Conservation (phyloP, 2,113 vertebrate species). For the Riparia riparia region DNA sequence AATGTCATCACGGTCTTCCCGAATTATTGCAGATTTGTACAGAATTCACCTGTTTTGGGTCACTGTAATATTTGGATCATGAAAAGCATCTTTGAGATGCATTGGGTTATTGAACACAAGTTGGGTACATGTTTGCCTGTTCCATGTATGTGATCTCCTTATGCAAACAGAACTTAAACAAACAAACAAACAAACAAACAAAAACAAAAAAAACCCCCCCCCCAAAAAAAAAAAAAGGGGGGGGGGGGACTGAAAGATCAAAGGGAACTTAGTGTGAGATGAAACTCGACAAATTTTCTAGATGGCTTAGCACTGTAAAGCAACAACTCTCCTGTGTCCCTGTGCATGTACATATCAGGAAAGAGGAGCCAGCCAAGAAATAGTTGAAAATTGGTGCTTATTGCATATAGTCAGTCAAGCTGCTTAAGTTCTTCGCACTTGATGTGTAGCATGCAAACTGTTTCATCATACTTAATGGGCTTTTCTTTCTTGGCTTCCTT, state of each 20-base stretch:
- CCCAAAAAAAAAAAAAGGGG: too few relatives aligned
- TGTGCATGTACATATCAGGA: accelerated
- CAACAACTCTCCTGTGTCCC: not conserved
- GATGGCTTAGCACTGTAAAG: not conserved
- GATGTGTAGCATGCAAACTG: not conserved
- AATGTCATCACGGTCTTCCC: not conserved
- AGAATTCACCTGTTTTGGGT: not conserved
- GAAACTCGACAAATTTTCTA: not conserved
- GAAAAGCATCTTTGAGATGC: not conserved
- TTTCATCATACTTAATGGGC: not conserved
- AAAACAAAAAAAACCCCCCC: not conserved
- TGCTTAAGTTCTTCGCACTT: not conserved
- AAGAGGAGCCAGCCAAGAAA: not conserved
- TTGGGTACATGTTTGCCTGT: not conserved
- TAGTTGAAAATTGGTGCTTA: not conserved
- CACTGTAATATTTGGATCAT: not conserved
- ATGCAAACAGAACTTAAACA: not conserved
- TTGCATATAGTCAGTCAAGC: not conserved
- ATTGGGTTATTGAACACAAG: not conserved
- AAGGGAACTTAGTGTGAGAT: not conserved
- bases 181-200: not conserved
- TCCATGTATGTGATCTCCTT: not conserved
- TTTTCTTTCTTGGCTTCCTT: not conserved
- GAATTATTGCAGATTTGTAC: not conserved
- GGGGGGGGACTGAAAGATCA: not conserved